Conservation (phyloP, 1,140 invertebrate species). For the Tribolium castaneum region DNA sequence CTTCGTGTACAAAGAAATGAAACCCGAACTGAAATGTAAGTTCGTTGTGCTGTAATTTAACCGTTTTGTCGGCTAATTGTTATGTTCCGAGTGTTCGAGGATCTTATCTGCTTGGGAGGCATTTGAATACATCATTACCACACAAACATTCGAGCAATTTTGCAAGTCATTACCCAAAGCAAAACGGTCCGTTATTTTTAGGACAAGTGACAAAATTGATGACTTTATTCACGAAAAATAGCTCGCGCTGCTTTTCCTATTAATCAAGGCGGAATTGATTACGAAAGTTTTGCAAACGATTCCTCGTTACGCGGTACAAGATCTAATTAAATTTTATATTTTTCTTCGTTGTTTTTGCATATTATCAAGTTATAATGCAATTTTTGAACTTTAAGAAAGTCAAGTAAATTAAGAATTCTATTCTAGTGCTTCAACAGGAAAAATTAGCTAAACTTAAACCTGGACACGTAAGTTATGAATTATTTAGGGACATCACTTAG, state of each 20-base stretch:
- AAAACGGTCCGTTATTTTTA: not conserved
- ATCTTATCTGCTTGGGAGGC: not conserved
- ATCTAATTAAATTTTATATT: not conserved
- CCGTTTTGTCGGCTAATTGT: not conserved
- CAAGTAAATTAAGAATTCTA: not conserved
- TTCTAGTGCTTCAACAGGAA: not conserved
- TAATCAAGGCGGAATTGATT: not conserved
- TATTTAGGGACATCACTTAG: not conserved
- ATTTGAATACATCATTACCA: not conserved
- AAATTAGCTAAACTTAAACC: not conserved
- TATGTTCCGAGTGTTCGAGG: not conserved
- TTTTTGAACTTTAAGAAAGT: not conserved
- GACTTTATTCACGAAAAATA: not conserved
- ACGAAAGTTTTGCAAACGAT: not conserved
- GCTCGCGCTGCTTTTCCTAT: too few relatives aligned
- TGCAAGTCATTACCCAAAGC: not conserved
- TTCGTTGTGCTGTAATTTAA: not conserved
- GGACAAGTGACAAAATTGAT: not conserved
- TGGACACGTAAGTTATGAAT: not conserved
- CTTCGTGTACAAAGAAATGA: not conserved
- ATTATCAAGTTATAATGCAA: not conserved
- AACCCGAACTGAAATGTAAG: not conserved
- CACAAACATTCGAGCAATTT: not conserved
- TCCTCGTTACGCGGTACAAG: too few relatives aligned
- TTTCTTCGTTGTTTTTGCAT: not conserved